A percentile compares a stretch with the other conserved stretches of the same genome.
Evolutionary conservation across 1,140 invertebrate genomes (phyloP).

Genomic region (Bombus cullumanus): DNA sequence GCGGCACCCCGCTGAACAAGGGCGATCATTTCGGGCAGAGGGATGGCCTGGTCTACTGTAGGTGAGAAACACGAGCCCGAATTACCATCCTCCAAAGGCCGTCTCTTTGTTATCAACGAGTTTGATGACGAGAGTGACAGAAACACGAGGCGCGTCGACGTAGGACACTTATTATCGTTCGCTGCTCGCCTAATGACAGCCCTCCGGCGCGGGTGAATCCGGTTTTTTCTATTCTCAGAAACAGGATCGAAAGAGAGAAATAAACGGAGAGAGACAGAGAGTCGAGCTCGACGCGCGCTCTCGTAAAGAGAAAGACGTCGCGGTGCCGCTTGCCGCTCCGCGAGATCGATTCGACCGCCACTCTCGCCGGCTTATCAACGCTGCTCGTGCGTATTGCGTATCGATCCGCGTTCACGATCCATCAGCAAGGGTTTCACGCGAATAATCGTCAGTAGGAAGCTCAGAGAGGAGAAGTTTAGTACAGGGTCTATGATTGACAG

Average conservation of each 20-base stretch:
- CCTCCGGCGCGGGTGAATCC: slow-evolving; percentile 31
- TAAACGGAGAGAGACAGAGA: neutral
- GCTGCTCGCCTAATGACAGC: slow-evolving; percentile 32
- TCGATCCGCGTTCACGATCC: neutral
- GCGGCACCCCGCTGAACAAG: slow-evolving; percentile 89
- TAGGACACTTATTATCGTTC: slow-evolving; percentile 38
- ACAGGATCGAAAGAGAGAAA: neutral
- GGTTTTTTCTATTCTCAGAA: slow-evolving; percentile 36
- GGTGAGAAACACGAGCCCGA: slow-evolving; percentile 79
- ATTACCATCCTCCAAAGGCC: slow-evolving; percentile 67
- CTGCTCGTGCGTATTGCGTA: neutral
- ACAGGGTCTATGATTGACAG: neutral
- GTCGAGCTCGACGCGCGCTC: slow-evolving; percentile 38
- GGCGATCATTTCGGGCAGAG: slow-evolving; percentile 96
- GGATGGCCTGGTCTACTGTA: slow-evolving; percentile 90
- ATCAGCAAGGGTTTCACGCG: neutral
- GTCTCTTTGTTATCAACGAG: slow-evolving; percentile 71
- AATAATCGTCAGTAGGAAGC: neutral
- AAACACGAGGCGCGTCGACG: slow-evolving; percentile 59
- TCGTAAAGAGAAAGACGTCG: slow-evolving; percentile 44
- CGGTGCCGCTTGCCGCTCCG: slow-evolving; percentile 38
- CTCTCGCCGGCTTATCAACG: neutral
- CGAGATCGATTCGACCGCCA: slow-evolving; percentile 36
- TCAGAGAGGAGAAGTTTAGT: neutral
- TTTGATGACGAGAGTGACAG: slow-evolving; percentile 71